Base-by-base conservation (phyloP, 2,888 invertebrate species). In the Dasypolia templi region DNA sequence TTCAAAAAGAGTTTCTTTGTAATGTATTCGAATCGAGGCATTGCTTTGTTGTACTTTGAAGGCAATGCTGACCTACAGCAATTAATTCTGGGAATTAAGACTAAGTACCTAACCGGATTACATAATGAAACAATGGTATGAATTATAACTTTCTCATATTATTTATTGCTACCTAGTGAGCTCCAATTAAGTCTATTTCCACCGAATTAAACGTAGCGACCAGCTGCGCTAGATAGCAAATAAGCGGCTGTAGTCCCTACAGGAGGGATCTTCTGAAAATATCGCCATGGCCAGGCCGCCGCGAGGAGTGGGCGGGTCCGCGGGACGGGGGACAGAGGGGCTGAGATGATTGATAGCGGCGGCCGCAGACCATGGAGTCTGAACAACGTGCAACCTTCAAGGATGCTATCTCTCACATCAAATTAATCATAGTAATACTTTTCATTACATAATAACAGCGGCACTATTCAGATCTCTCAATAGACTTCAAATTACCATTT, bases 271-370 rank as follows among this genome's bases (percentile, higher is more conserved):
- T 82, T 79, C 82, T 82, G 86, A 83, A 89, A 89, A 89, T 89
- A 90, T 90, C 86, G 84, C 86, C 79, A 75, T 78, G 81, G 77
- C 70, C 62, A 75, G 82, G 79, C 77, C 65, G 81, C 72, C 51
- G 75, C 68, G 53, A 65, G 19, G 58, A 14, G 82, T 81, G 84
- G 81, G 81, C 79, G 82, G 69, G 53, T 29, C 75, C 62, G 81
- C 79, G 83, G 67, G 55, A n/a, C 76, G 63, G 80, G 83, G 79
- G 72, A 59, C 66, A 56, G 67, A 79, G 79, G 81, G 84, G 79
- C 72, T 71, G 73, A 77, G 84, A 90, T 91, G 91, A 91, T 91
- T 91, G 91, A 91, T 91, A 86, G 86, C 80, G 76, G 69, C 82
- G 76, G 77, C 69, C 70, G 72, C 77, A 65, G 49, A 79, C 77